Base-by-base conservation (phyloP, 1,140 invertebrate species). In the Drosophila nebulosa region DNA sequence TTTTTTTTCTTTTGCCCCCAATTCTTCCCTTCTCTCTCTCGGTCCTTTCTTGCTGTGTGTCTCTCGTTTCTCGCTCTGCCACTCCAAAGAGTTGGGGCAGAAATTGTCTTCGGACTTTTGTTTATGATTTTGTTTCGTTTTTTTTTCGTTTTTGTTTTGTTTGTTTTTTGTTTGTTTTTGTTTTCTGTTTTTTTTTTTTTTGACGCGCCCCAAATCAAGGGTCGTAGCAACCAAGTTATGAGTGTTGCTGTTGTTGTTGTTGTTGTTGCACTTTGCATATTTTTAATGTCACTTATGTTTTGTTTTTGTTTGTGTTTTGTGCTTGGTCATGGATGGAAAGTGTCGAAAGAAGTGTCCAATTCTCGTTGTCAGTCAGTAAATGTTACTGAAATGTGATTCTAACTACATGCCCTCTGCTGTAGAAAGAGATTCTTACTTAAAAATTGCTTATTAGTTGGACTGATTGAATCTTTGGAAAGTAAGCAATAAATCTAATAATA, bases 131-230 rank as follows among this genome's bases (percentile, higher is more conserved):
- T 46, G 24, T 24, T 27, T 21, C n/a, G 2, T 50, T 10, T 50
- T 55, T 36, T 51, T 58, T 18, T 39, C 30, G 3, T 42, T 42
- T 35, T 26, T n/a, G 18, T 7, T 27, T 66, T 74, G 64, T 59
- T 64, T 77, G 69, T 77, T 77, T 80, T 73, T 65, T 60, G 63
- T 10, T 50, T 55, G 27, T 51, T 58, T 18, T 39, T 39, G 3
- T 42, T 42, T 35, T 26, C 10, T n/a, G 10, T 27, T 66, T 74
- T 67, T 59, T 64, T 77, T 65, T 77, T 77, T 80, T 73, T 65
- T 60, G 63, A 65, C 65, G 65, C 78, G 69, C 65, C 69, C 66
- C 74, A 63, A 62, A 56, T 74, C 80, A 84, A 84, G 80, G 80
- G 80, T 84, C 76, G 59, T 14, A 12, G 21, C 10, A 58, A 4